Base-by-base conservation (phyloP, 2,888 invertebrate genomes). In the Reticulitermes lucifugus region DNA sequence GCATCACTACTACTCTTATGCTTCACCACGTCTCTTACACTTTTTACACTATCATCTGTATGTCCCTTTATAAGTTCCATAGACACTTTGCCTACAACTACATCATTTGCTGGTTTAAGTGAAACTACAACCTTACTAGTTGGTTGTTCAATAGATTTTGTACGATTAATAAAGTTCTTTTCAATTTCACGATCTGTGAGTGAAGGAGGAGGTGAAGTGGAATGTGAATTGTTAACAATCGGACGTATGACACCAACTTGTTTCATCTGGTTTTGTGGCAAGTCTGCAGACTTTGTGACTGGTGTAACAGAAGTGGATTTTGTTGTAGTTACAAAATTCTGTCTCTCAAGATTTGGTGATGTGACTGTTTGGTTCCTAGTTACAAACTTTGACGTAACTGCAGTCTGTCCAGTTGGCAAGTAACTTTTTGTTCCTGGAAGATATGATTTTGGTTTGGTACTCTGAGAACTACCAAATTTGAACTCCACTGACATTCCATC, bases 101-200 rank as follows among this genome's bases (percentile, higher is more conserved):
- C 65, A 41, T 70, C 46, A 70, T 87, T 86, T 6, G 87, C 65
- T 9, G 86, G 83, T 79, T 85, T 85, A n/a, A 83, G 70, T 29
- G 85, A 85, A 21, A 82, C 85, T 29, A 85, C 46, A 6, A 82
- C 91, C 88, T 91, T 91, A 86, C 88, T 92, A 21, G 88, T 88
- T n/a, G 91, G 91, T 87, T 92, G 91, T 88, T 93, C 92, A 86
- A 92, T 91, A 83, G 93, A 94, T 89, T 94, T 95, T 86, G 93
- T 93, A 87, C 93, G 92, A 90, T 95, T 95, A 86, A 94, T 95
- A 77, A 94, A 91, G 90, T 95, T 95, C 90, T 95, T 95, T 89
- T 94, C 94, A 84, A 94, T 93, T 90, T 95, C 95, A 83, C 93
- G 91, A 86, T 93, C 92, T 79, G 94, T 94, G 84, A 94, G 90